Evolutionary conservation across 2,888 invertebrate species (phyloP).

Genomic region (Sceliomorpha sp.): DNA sequence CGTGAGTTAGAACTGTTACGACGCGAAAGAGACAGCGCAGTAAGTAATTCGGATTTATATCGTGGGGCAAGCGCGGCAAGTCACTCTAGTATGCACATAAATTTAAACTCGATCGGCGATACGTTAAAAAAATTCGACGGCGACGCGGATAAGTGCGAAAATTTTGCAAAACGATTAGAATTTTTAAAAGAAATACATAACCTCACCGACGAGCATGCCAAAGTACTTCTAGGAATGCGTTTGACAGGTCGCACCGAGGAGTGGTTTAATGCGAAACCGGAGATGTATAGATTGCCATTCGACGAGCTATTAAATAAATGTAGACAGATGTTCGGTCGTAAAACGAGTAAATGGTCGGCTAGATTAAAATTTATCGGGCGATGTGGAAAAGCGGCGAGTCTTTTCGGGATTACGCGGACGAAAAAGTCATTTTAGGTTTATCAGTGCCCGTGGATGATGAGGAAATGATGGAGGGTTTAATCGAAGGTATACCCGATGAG

Average conservation of each 20-base stretch:
- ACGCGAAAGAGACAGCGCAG: background rate
- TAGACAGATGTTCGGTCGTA: constrained; percentile 3
- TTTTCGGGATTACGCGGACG: too few species aligned
- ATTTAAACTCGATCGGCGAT: constrained; percentile 6
- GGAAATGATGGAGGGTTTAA: too few species aligned
- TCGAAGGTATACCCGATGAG: too few species aligned
- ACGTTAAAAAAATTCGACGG: background rate
- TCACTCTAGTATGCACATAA: constrained; percentile 1
- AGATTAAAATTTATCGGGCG: constrained; percentile 1
- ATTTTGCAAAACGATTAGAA: constrained; percentile 1
- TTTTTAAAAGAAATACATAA: background rate
- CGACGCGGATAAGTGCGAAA: constrained; percentile 1
- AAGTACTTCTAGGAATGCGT: constrained; percentile 1
- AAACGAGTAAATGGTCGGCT: background rate
- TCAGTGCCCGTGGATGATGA: too few species aligned
- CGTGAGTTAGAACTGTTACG: background rate
- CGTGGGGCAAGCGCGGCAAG: constrained; percentile 4
- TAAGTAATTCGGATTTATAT: background rate
- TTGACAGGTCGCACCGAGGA: constrained; percentile 3
- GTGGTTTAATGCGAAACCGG: constrained; percentile 4
- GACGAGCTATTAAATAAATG: background rate
- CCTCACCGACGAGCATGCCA: constrained; percentile 3
- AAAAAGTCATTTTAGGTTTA: too few species aligned
- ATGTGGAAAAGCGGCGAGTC: constrained; percentile 1
- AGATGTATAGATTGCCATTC: background rate